Base-by-base conservation (phyloP, 1,140 invertebrate species). In the Drosophila repleta region DNA sequence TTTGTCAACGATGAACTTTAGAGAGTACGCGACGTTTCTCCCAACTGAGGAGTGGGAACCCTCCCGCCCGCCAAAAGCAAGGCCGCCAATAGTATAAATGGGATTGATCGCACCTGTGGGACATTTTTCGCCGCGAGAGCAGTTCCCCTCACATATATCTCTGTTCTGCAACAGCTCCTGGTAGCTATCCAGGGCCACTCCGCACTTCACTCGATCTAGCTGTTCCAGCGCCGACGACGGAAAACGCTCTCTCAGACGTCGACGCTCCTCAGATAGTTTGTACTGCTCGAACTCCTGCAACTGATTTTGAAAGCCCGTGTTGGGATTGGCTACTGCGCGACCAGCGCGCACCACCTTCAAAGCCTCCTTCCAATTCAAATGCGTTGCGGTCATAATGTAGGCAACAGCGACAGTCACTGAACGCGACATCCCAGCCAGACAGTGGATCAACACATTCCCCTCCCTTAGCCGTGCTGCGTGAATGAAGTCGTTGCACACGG, bases 401-500 rank as follows among this genome's bases (percentile, higher is more conserved):
- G 90, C 90, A 24, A 98, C 97, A 0, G 97, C 96, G 20, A 99
- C 96, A 0, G 98, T 99, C 32, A 99, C 98, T 90, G 97, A 98
- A 17, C 98, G 94, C 0, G 98, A 99, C 95, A 99, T 98, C 15
- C 98, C 98, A 1, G 98, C 98, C 90, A 99, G 93, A 92, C 98
- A 99, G 92, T 99, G 98, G 82, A 99, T 97, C 13, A 99, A 94
- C 32, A 99, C 98, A 91, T 96, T 96, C 65, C 98, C 97, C 65
- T 97, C 97, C 35, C 96, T 93, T 0, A 97, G 92, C 53, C 98
- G 93, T 1, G 97, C 98, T 1, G 95, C 95, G 92, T 99, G 98
- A 82, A 99, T 99, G 87, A 99, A 99, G 90, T 99, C 97, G 92
- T 98, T 99, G 92, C 97, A 98, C 45, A 97, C 92, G 15, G 96